Conservation (phyloP, 2,113 vertebrate genomes). For the Sinocyclocheilus maitianheensis region DNA sequence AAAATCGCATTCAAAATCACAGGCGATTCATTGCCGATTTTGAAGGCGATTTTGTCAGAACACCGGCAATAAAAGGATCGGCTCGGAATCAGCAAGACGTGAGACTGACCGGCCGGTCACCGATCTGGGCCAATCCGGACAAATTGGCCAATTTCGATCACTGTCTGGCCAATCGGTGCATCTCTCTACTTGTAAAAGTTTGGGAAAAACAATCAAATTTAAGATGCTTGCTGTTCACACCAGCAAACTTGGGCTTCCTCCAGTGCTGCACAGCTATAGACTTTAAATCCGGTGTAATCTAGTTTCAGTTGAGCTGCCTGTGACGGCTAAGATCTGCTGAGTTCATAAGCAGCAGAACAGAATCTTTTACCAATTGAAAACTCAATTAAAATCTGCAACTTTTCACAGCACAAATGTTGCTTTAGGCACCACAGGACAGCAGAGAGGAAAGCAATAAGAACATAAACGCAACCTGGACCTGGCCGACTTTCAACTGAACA, state of each 20-base stretch:
- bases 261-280: constrained; percentile 10
- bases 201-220: not conserved
- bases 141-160: no score
- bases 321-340: constrained; percentile 49
- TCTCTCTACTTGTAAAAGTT: not conserved
- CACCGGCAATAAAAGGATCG: no score
- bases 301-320: constrained; percentile 53
- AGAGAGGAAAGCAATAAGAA: constrained; percentile 34
- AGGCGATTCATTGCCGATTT: no score
- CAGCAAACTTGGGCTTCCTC: constrained; percentile 29
- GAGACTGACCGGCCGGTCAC: no score
- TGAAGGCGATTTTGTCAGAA: no score
- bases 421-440: constrained; percentile 28
- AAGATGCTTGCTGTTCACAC: constrained; percentile 18
- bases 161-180: no score
- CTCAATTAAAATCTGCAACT: constrained; percentile 57
- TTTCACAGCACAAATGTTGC: constrained; percentile 49
- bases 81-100: no score
- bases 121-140: no score
- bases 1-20: no score
- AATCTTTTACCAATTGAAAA: constrained; percentile 61
- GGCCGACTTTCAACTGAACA: constrained; percentile 17
- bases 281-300: constrained; percentile 66
- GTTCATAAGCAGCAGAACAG: constrained; percentile 33
- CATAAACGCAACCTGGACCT: constrained; percentile 38